Evolutionary conservation across 2,113 vertebrate species (phyloP).

Genomic region (Strigops habroptila): DNA sequence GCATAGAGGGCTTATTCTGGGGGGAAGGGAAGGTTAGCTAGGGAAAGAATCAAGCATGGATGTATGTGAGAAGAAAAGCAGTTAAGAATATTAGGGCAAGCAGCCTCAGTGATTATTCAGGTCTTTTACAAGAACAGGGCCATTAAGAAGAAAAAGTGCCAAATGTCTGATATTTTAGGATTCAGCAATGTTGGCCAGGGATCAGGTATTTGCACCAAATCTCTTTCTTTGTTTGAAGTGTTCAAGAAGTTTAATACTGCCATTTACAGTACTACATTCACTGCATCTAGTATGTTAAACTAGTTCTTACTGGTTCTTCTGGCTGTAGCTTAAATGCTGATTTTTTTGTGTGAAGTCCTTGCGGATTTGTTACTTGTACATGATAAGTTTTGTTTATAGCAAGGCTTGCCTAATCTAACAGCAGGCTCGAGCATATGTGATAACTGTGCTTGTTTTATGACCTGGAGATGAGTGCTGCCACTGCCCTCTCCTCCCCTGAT

Average conservation of each 20-base stretch:
- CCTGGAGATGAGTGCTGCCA: neutral
- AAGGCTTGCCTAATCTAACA: constrained; percentile 42
- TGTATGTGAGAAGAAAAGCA: neutral
- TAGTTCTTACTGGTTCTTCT: neutral
- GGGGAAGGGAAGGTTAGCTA: neutral
- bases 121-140: neutral
- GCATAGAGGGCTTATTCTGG: neutral
- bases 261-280: neutral
- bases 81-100: neutral
- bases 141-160: neutral
- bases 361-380: neutral
- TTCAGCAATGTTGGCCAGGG: neutral
- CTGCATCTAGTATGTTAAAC: neutral
- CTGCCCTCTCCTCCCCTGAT: neutral
- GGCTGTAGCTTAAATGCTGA: neutral
- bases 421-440: neutral
- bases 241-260: neutral
- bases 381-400: neutral
- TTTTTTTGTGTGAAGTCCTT: neutral
- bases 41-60: neutral
- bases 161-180: neutral
- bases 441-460: neutral
- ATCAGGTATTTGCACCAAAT: neutral
- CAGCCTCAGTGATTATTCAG: neutral
- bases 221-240: neutral